phyloP scores from a whole-genome alignment of 2,113 vertebrate genomes.

The Thunnus thynnus region DNA sequence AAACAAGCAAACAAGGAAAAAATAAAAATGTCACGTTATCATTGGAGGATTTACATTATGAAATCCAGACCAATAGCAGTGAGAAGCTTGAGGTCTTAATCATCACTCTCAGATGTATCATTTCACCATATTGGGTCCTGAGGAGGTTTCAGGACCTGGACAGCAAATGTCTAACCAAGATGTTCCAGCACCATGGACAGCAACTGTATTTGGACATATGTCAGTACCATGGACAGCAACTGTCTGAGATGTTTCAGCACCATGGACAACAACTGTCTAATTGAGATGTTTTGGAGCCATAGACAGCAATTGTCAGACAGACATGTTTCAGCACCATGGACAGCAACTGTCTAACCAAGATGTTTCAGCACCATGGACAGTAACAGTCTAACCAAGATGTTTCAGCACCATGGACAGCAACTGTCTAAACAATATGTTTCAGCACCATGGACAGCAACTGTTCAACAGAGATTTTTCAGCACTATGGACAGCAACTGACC shows the following conservation, averaged over 20 bases:
- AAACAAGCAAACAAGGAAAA: too few relatives aligned
- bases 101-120: neutral
- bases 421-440: neutral
- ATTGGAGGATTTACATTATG: neutral
- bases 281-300: too few relatives aligned
- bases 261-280: too few relatives aligned
- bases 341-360: too few relatives aligned
- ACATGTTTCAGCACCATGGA: slow-evolving; percentile 22
- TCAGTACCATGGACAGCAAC: too few relatives aligned
- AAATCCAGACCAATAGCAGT: neutral
- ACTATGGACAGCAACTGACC: too few relatives aligned
- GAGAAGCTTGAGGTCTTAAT: neutral
- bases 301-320: too few relatives aligned
- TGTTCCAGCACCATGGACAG: slow-evolving; percentile 49
- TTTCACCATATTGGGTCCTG: neutral
- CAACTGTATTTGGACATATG: too few relatives aligned
- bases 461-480: too few relatives aligned
- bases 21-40: neutral
- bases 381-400: too few relatives aligned
- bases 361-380: slow-evolving; percentile 50
- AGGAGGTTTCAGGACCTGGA: slow-evolving; percentile 18
- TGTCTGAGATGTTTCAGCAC: too few relatives aligned
- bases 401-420: slow-evolving; percentile 17
- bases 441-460: slow-evolving; percentile 26
- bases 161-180: too few relatives aligned